Evolutionary conservation across 1,140 invertebrate species (phyloP).

Genomic region (Lucilia cuprina): DNA sequence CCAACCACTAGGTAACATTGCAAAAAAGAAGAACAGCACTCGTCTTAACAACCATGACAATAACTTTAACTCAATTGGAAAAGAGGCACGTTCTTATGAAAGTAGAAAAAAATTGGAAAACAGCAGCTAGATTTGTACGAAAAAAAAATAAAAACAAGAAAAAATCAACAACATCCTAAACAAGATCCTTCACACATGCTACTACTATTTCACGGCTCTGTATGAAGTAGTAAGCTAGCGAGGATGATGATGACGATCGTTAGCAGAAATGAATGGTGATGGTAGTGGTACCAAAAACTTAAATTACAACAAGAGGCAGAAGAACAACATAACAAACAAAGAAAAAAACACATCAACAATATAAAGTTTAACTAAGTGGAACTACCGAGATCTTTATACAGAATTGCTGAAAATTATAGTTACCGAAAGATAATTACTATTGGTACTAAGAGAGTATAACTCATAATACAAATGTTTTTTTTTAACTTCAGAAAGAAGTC

Average conservation of each 20-base stretch:
- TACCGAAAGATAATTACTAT: not conserved
- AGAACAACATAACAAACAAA: not conserved
- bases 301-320: not conserved
- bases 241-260: not conserved
- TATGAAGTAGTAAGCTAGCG: not conserved
- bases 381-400: not conserved
- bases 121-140: not conserved
- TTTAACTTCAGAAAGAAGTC: too few species aligned
- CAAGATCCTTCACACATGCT: constrained; percentile 1
- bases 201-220: not conserved
- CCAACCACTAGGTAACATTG: not conserved
- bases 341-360: too few species aligned
- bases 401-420: not conserved
- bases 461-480: too few species aligned
- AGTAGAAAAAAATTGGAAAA: not conserved
- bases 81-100: constrained; percentile 26
- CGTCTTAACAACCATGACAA: constrained; percentile 27
- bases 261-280: not conserved
- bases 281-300: not conserved
- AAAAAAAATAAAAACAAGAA: not conserved
- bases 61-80: constrained; percentile 29
- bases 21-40: not conserved
- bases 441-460: too few species aligned
- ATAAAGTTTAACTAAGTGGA: too few species aligned
- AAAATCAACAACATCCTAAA: not conserved